Percentiles rank a stretch among this genome's conserved stretches.
Evolutionary conservation across 2,888 invertebrate species (phyloP).

Genomic region (Neoaliturus tenellus): DNA sequence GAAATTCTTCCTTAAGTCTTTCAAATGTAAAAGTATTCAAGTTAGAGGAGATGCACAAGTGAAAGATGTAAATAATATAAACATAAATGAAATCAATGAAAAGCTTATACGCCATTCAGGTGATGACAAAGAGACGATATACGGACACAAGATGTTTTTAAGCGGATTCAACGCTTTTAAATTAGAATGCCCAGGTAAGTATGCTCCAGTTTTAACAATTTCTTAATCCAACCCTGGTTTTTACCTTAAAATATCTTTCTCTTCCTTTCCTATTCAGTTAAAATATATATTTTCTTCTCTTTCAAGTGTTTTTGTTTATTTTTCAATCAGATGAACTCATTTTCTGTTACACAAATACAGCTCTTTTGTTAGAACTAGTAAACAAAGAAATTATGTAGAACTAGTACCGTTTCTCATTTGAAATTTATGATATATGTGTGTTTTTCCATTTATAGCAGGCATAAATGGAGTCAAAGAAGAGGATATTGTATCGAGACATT

Average conservation of each 20-base stretch:
- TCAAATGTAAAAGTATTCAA: constrained; percentile 2
- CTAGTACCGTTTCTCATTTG: too few relatives aligned
- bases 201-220: too few relatives aligned
- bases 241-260: too few relatives aligned
- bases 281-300: too few relatives aligned
- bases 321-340: too few relatives aligned
- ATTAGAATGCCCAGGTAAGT: constrained; percentile 14
- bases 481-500: background rate
- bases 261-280: too few relatives aligned
- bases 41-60: constrained; percentile 15
- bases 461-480: constrained; percentile 8
- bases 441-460: background rate
- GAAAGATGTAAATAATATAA: constrained; percentile 2
- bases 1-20: background rate
- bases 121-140: background rate
- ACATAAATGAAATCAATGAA: background rate
- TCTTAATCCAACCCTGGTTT: too few relatives aligned
- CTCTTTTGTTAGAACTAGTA: too few relatives aligned
- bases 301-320: too few relatives aligned
- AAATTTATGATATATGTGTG: background rate
- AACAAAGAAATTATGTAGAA: too few relatives aligned
- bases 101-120: constrained; percentile 7
- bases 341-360: too few relatives aligned
- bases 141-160: constrained; percentile 18
- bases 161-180: constrained; percentile 5